These are phyloP conservation scores for Pangasius krempfi DNA, from an alignment of 2,797 vertebrate genomes.

Conservation along the genomic window DNA sequence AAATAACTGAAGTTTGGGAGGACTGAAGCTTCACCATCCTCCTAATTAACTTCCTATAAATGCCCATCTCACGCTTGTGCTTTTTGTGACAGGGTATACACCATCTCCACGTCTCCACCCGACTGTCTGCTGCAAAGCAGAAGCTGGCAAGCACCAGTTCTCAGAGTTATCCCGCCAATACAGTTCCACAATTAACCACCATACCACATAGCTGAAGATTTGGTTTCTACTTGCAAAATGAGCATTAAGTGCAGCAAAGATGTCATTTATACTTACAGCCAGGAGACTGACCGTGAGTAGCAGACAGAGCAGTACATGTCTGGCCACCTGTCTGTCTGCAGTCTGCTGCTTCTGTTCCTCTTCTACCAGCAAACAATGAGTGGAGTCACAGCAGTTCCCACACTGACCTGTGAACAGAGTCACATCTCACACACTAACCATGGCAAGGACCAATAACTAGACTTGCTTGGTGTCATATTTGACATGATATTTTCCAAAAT, in stretches of 20 bases:
- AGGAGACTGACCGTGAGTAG: constrained; percentile 86
- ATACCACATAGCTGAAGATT: too few species aligned
- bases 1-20: not conserved
- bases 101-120: not conserved
- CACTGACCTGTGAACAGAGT: constrained; percentile 76
- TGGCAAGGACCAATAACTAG: not conserved
- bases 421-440: not conserved
- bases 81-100: too few species aligned
- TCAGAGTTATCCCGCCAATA: not conserved
- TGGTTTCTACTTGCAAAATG: not conserved
- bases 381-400: constrained; percentile 78
- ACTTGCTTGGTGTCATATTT: not conserved
- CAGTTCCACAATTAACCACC: not conserved
- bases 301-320: constrained; percentile 86
- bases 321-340: constrained; percentile 82
- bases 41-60: not conserved
- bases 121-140: not conserved
- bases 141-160: not conserved
- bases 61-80: not conserved
- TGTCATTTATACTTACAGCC: constrained; percentile 80
- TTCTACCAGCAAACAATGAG: constrained; percentile 82
- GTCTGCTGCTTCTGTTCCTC: constrained; percentile 84
- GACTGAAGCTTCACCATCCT: not conserved
- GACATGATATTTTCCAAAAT: not conserved
- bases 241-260: not conserved